Evolutionary conservation across 2,888 invertebrate species (phyloP), one percentile per base, ranked within the genome.

Genomic region (Eristalis pertinax): DNA sequence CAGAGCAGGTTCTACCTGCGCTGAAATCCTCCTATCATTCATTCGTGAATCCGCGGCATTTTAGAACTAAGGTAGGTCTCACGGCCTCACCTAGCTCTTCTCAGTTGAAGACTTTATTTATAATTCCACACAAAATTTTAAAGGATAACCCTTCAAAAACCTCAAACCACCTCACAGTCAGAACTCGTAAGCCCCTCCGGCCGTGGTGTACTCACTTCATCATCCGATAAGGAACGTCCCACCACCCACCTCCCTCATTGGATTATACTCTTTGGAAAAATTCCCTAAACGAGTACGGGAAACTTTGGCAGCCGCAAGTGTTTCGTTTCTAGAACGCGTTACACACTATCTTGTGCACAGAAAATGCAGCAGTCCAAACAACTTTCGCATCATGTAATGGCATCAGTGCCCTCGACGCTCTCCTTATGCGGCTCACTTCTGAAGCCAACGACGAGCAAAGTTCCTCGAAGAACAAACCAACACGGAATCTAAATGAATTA

Each of bases 401-500:
- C 63, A n/a, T 63, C 32, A 32, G 32, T 32, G n/a, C 43, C 19
- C 19, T 50, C 43, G n/a, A 15, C 1, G 19, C 64, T 63, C 24
- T 32, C 63, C 22, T 19, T 64, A 24, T 56, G 41, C 13, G 13
- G 11, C 43, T 24, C 74, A 74, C 32, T 58, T 65, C 67, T 4
- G 26, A 43, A 69, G 24, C 60, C 41, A 68, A 32, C 65, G 32
- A 43, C 65, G 32, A 76, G 58, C 26, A 78, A 72, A 70, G 19
- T 58, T 60, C 67, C 35, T 26, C 19, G 10, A n/a, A 19, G 5
- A 77, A 41, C 67, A 72, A 41, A 68, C 68, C 43, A 29, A 50
- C 79, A 73, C 60, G n/a, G 38, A 26, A 68, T 74, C 50, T 50
- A 68, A 80, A 80, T 74, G 80, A 80, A 80, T 74, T 80, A 74